phyloP scores from a whole-genome alignment of 2,888 invertebrate species.

The Ceramica pisi region DNA sequence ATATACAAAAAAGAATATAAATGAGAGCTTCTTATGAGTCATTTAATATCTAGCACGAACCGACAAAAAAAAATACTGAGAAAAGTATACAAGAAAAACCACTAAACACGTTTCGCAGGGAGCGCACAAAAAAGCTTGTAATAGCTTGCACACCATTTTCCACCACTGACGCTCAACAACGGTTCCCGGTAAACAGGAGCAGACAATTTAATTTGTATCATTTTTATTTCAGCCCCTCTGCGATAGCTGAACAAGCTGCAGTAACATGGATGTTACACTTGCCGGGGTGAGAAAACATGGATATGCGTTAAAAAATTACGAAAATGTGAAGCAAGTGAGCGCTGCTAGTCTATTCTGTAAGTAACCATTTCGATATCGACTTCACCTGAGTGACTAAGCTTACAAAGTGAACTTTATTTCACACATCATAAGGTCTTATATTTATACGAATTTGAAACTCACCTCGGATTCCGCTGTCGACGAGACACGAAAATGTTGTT shows the following conservation, averaged over 20 bases:
- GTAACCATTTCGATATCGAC: no score
- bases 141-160: constrained; percentile 11
- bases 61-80: neutral
- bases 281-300: neutral
- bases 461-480: no score
- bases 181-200: constrained; percentile 6
- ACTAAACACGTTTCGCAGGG: neutral
- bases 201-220: constrained; percentile 21
- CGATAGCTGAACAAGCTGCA: neutral
- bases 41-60: neutral
- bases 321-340: neutral
- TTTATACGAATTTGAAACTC: no score
- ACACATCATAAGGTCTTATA: no score
- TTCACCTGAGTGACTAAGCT: no score
- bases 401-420: no score
- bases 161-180: neutral
- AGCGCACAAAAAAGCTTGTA: neutral
- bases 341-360: no score
- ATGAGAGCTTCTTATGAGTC: neutral
- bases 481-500: no score
- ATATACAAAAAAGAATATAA: no score
- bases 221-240: constrained; percentile 22
- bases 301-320: neutral
- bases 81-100: neutral
- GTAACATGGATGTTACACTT: constrained; percentile 6